Evolutionary conservation across 2,797 vertebrate genomes (phyloP), one percentile per base, ranked within the genome.

Genomic region (Melopsittacus undulatus): DNA sequence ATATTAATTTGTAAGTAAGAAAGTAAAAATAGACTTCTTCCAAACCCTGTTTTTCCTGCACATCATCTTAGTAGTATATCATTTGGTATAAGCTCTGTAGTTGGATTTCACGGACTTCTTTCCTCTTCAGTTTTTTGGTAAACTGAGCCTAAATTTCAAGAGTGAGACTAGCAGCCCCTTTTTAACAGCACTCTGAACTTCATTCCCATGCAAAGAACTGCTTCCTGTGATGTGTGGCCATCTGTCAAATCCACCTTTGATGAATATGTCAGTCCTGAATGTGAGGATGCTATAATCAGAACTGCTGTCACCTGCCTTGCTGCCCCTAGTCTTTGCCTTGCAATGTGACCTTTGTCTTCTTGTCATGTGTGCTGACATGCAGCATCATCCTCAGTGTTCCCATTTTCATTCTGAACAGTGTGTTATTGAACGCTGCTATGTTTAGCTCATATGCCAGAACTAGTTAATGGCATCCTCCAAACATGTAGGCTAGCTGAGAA

Each of bases 401-500:
- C 30, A 22, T 81, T 94, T 89, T 75, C 77, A 34, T 79, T 92
- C 83, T 93, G 52, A 91, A 18, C 59, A 29, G 59, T 48, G n/a
- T 38, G 12, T 84, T 92, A 90, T 87, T 91, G 89, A 95, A 45
- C 0, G 0, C 61, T 81, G 40, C 85, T 90, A 36, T 91, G 59
- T 87, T 94, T 92, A 91, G 72, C 75, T 92, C 68, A 7, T 85
- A 38, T 86, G 69, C 83, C 45, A 43, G 85, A 56, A n/a, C 36
- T 67, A n/a, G 68, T 84, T 95, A 87, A 84, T n/a, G 43, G 45
- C 63, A 80, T 74, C 75, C 51, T 91, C n/a, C 51, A 90, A 93
- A 94, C 70, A 72, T 56, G 48, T 45, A 79, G 59, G 52, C 85
- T 89, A 63, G 30, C 49, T 92, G 54, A 92, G 59, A 72, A 74